A percentile compares a stretch with the other conserved stretches of the same genome.
Conservation (phyloP, 2,888 invertebrate species). For the Nebria salina region DNA sequence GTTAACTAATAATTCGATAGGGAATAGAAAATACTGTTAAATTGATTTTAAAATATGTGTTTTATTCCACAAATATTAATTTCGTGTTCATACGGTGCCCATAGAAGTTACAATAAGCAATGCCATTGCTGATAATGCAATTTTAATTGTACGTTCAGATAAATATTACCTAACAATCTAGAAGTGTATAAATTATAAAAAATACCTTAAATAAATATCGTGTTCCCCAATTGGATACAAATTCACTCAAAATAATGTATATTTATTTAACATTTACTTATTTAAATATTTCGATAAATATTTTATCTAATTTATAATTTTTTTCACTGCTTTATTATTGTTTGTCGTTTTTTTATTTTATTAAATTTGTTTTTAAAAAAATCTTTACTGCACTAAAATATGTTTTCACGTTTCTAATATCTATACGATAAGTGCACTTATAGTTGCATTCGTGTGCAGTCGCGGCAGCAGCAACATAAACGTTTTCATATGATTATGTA, state of each 20-base stretch:
- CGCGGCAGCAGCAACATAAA: slow-evolving; percentile 34
- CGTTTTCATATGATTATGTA: slow-evolving; percentile 14
- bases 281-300: not conserved
- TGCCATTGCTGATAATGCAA: slow-evolving; percentile 38
- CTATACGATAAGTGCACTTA: slow-evolving; percentile 27
- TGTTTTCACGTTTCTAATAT: slow-evolving; percentile 18
- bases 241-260: not conserved
- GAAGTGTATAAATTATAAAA: slow-evolving; percentile 3
- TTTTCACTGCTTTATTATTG: not conserved
- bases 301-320: not conserved
- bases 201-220: not conserved
- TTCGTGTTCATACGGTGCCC: not conserved
- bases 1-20: not conserved
- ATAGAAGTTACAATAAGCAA: slow-evolving; percentile 16
- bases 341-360: not conserved
- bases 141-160: slow-evolving; percentile 37
- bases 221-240: not conserved
- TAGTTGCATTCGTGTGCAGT: slow-evolving; percentile 33
- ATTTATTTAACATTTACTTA: not conserved
- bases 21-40: not conserved
- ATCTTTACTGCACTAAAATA: not conserved
- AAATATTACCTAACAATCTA: slow-evolving; percentile 17
- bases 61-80: not conserved
- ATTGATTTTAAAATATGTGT: not conserved
- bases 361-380: not conserved